Evolutionary conservation across 2,113 vertebrate species (phyloP).

Genomic region (Nanorana parkeri): DNA sequence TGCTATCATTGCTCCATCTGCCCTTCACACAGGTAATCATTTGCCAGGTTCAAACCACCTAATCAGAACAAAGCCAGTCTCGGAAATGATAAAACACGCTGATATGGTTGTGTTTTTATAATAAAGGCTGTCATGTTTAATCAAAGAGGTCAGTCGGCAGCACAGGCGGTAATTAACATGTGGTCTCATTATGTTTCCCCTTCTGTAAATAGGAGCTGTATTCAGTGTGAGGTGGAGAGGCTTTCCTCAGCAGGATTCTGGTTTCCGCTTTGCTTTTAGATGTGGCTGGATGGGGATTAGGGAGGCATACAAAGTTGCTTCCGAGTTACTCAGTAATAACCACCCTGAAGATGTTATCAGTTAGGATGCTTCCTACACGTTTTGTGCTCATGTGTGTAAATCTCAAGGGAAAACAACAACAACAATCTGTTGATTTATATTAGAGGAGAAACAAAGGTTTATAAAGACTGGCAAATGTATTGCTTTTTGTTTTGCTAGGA

Average conservation of each 20-base stretch:
- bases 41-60: not conserved
- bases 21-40: not conserved
- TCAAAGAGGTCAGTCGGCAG: not conserved
- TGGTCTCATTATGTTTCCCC: constrained; percentile 3
- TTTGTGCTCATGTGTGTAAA: too few species aligned
- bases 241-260: not conserved
- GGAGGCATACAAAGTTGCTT: too few species aligned
- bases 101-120: not conserved
- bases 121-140: not conserved
- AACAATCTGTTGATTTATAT: too few species aligned
- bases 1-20: not conserved
- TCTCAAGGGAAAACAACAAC: too few species aligned
- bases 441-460: too few species aligned
- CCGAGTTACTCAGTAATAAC: too few species aligned
- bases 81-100: not conserved
- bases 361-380: too few species aligned
- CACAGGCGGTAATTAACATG: not conserved
- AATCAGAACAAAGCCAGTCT: not conserved
- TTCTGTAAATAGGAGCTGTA: not conserved
- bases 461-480: too few species aligned
- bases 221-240: not conserved
- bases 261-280: not conserved
- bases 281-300: not conserved
- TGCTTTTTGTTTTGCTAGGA: too few species aligned
- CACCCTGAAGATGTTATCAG: too few species aligned